Conservation (phyloP, 1,140 invertebrate species). For the Lerema accius region DNA sequence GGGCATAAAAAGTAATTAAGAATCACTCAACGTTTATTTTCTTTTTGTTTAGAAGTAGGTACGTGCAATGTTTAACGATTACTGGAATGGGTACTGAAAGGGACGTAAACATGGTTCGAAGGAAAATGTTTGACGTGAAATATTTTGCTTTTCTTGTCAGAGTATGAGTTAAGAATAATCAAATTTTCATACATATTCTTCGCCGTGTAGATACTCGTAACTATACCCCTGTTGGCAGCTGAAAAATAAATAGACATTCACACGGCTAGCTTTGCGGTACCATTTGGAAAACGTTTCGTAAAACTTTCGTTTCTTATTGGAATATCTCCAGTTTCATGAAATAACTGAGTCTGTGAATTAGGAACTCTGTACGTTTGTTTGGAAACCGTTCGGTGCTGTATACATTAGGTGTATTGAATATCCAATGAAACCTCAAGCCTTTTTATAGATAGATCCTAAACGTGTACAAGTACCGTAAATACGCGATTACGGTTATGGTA, state of each 20-base stretch:
- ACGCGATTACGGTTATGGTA: too few species aligned
- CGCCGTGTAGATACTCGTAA: background rate
- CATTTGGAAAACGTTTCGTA: conserved; percentile 11
- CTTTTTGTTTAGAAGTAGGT: conserved; percentile 11
- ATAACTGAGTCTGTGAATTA: conserved; percentile 8
- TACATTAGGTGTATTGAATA: too few species aligned
- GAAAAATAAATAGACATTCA: conserved; percentile 30
- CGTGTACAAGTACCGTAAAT: too few species aligned
- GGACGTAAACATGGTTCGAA: background rate
- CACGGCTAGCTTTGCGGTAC: conserved; percentile 20
- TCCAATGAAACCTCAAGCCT: too few species aligned
- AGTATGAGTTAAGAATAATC: too few species aligned
- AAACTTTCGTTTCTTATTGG: conserved; percentile 11
- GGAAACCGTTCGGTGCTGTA: background rate
- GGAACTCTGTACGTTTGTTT: background rate
- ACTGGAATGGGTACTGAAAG: background rate
- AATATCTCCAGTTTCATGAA: conserved; percentile 19
- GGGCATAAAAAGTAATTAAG: conserved; percentile 32
- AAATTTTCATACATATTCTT: too few species aligned
- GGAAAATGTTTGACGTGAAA: conserved; percentile 8
- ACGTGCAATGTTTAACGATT: background rate
- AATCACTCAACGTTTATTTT: conserved; percentile 21
- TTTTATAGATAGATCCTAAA: too few species aligned
- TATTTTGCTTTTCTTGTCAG: too few species aligned
- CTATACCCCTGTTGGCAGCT: conserved; percentile 5